A percentile compares a stretch with the other conserved stretches of the same genome.
These are phyloP conservation scores for Lindbergichthys nudifrons DNA, from an alignment of 2,797 vertebrate species.

Conservation along the genomic window DNA sequence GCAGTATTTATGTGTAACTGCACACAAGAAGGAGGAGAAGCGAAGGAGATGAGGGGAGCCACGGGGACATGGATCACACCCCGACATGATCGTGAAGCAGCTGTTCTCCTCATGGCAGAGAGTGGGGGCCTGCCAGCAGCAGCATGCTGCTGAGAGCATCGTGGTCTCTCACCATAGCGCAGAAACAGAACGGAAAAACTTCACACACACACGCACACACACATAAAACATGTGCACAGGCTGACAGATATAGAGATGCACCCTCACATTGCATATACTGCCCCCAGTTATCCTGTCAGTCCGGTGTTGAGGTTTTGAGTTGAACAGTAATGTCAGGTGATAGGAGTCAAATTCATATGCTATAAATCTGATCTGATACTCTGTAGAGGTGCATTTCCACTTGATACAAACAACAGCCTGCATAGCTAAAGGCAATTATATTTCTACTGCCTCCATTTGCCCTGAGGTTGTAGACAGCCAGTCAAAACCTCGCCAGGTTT, in stretches of 20 bases:
- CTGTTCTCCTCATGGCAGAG: constrained; percentile 81
- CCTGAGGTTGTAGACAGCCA: constrained; percentile 82
- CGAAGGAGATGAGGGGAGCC: constrained; percentile 63
- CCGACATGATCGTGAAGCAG: constrained; percentile 74
- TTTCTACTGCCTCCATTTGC: constrained; percentile 82
- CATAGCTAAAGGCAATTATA: constrained; percentile 84
- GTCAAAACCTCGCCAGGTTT: constrained; percentile 77
- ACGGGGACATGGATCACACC: constrained; percentile 73
- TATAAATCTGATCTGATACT: constrained; percentile 72
- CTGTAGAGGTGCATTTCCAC: constrained; percentile 74
- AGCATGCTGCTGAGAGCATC: constrained; percentile 70
- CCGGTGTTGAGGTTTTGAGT: constrained; percentile 44
- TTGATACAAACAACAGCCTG: constrained; percentile 83
- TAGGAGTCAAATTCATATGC: constrained; percentile 72
- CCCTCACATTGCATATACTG: constrained; percentile 31
- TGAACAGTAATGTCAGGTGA: constrained; percentile 64
- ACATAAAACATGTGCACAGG: constrained; percentile 22
- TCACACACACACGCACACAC: constrained; percentile 23
- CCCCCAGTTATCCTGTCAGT: constrained; percentile 56
- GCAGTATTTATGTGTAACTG: constrained; percentile 41
- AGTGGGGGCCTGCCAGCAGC: constrained; percentile 71
- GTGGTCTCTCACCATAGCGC: constrained; percentile 63
- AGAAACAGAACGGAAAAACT: constrained; percentile 51
- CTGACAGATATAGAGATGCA: constrained; percentile 45
- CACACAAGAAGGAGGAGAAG: constrained; percentile 51